These are phyloP conservation scores for Hippocampus guttulatus DNA, from an alignment of 2,113 vertebrate species.

Conservation along the genomic window DNA sequence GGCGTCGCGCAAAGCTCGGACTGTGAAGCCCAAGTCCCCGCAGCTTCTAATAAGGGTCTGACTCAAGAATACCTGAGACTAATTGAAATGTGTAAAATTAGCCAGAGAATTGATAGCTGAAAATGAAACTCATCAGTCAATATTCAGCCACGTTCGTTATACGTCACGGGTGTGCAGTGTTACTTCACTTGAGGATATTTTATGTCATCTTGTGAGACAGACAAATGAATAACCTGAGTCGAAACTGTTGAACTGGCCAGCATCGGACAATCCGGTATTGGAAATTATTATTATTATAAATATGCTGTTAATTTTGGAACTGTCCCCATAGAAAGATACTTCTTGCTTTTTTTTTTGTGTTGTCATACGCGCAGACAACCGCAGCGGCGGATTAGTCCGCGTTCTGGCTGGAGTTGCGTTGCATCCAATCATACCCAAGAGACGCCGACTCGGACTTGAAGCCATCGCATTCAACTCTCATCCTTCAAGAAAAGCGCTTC, in stretches of 20 bases:
- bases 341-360: constrained; percentile 13
- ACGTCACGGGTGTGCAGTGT: constrained; percentile 2
- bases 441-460: constrained; percentile 41
- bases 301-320: neutral
- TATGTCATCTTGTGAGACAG: neutral
- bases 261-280: neutral
- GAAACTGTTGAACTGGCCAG: neutral
- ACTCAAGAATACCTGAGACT: constrained; percentile 24
- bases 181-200: constrained; percentile 1
- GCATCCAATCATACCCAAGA: constrained; percentile 25
- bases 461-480: constrained; percentile 13
- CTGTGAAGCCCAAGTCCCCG: constrained; percentile 11
- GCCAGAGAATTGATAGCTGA: constrained; percentile 12
- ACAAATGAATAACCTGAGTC: neutral
- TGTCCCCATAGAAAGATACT: neutral
- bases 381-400: constrained; percentile 39
- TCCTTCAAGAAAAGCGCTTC: constrained; percentile 17
- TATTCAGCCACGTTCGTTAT: constrained; percentile 16
- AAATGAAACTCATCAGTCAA: constrained; percentile 60
- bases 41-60: constrained; percentile 44
- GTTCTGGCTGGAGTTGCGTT: constrained; percentile 43
- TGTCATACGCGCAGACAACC: constrained; percentile 15
- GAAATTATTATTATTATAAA: too few relatives aligned
- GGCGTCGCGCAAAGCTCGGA: neutral
- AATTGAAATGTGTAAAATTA: constrained; percentile 14